phyloP scores from a whole-genome alignment of 2,797 vertebrate species.

The Somateria mollissima region DNA sequence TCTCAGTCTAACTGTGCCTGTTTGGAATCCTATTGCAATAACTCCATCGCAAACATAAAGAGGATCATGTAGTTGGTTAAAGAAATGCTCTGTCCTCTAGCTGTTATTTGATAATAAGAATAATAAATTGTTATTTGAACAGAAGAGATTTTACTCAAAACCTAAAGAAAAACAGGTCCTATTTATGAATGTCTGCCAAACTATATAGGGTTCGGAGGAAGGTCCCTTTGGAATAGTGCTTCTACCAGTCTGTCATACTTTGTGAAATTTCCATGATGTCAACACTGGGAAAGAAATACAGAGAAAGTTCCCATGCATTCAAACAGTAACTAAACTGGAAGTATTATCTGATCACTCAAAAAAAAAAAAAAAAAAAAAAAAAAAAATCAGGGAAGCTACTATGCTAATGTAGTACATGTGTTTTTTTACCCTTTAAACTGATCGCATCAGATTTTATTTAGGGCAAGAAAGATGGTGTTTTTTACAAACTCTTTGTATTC shows the following conservation, averaged over 20 bases:
- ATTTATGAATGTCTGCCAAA: constrained; percentile 36
- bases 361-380: not conserved
- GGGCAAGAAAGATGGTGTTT: not conserved
- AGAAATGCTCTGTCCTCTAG: not conserved
- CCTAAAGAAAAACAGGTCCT: constrained; percentile 32
- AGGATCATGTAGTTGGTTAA: not conserved
- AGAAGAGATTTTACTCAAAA: constrained; percentile 11
- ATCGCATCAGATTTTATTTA: not conserved
- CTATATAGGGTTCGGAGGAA: not conserved
- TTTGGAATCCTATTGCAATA: not conserved
- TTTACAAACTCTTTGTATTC: not conserved
- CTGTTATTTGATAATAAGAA: not conserved
- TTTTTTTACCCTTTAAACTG: not conserved
- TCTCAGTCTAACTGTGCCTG: not conserved
- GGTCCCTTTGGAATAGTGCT: constrained; percentile 48
- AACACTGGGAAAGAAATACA: constrained; percentile 56
- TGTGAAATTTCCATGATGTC: constrained; percentile 40
- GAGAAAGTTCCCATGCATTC: constrained; percentile 58
- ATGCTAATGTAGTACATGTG: not conserved
- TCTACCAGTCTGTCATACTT: constrained; percentile 34
- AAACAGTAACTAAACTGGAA: constrained; percentile 11
- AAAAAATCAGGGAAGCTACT: not conserved
- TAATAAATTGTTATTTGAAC: not conserved
- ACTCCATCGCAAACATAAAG: not conserved
- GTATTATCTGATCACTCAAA: not conserved